Evolutionary conservation across 2,797 vertebrate species (phyloP).

Genomic region (Periophthalmus magnuspinnatus): DNA sequence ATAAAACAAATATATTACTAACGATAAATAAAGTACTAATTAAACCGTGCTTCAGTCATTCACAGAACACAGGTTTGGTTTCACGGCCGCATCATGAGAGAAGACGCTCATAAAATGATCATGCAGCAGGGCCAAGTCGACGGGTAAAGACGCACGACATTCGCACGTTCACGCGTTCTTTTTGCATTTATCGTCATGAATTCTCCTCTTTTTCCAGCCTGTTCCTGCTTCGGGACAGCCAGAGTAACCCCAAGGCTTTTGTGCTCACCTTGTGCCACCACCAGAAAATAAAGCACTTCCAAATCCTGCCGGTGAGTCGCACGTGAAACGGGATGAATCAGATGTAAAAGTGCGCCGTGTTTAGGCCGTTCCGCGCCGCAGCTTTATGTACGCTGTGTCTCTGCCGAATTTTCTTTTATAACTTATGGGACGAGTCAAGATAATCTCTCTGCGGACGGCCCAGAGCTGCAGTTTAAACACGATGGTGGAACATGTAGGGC

Average conservation of each 20-base stretch:
- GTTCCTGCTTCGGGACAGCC: constrained; percentile 96
- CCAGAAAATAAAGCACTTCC: constrained; percentile 99
- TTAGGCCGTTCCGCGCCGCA: not conserved
- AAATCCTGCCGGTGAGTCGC: constrained; percentile 93
- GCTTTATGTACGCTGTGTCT: not conserved
- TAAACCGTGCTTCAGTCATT: constrained; percentile 81
- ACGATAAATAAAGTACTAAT: not conserved
- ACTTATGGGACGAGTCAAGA: not conserved
- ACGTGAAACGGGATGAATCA: not conserved
- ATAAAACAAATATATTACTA: not conserved
- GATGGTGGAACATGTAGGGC: no score
- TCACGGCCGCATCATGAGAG: constrained; percentile 94
- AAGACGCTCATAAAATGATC: constrained; percentile 95
- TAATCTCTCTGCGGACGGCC: not conserved
- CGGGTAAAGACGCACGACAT: constrained; percentile 77
- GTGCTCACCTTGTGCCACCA: constrained; percentile 98
- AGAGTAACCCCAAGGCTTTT: constrained; percentile 98
- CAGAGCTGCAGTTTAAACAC: no score
- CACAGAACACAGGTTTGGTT: constrained; percentile 98
- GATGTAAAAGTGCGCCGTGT: no score
- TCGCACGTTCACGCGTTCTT: not conserved
- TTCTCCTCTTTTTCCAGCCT: constrained; percentile 74
- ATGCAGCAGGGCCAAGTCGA: constrained; percentile 97
- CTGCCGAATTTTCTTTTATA: not conserved
- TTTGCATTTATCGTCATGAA: not conserved